Base-by-base conservation (phyloP, 2,888 invertebrate genomes). In the Polia nebulosa region DNA sequence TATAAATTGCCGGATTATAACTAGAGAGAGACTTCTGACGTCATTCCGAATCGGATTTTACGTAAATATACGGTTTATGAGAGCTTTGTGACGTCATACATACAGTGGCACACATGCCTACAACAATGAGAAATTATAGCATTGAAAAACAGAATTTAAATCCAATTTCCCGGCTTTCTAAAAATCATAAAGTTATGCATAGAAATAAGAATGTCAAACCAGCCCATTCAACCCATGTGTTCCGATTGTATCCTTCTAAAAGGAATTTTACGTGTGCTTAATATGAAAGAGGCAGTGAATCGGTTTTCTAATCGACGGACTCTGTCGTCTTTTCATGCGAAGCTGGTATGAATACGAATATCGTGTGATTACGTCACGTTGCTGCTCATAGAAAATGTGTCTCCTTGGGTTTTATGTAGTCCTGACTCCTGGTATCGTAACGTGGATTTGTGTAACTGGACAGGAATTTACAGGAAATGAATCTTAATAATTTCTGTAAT, bases 311-410 rank as follows among this genome's bases (percentile, higher is more conserved):
- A 84, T 85, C 76, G 83, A 80, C 51, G 75, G 79, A 61, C 70
- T 79, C 65, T 55, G 72, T 76, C 71, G 76, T 81, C 81, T 83
- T 84, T 80, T 80, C 75, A 64, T 61, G 44, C 51, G 51, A 72
- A 72, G 76, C 71, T 63, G 83, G 68, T 80, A 78, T 83, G 83
- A 84, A 81, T 85, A 84, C 81, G 76, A 84, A 82, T 83, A 65
- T 64, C 62, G 60, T 47, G 56, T 65, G 72, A 79, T 80, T 72
- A 77, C 57, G 62, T 72, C 72, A 75, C 63, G 49, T 66, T 65
- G 71, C 65, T 32, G n/a, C 58, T 79, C 68, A 65, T 69, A 65
- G 72, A 51, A 63, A 79, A 81, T 76, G 64, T 74, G 67, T 69
- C 67, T 68, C 41, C 47, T 60, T 73, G 49, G 39, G 22, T 67